Evolutionary conservation across 2,888 invertebrate genomes (phyloP).

Genomic region (Ptycholaimellus sp.): DNA sequence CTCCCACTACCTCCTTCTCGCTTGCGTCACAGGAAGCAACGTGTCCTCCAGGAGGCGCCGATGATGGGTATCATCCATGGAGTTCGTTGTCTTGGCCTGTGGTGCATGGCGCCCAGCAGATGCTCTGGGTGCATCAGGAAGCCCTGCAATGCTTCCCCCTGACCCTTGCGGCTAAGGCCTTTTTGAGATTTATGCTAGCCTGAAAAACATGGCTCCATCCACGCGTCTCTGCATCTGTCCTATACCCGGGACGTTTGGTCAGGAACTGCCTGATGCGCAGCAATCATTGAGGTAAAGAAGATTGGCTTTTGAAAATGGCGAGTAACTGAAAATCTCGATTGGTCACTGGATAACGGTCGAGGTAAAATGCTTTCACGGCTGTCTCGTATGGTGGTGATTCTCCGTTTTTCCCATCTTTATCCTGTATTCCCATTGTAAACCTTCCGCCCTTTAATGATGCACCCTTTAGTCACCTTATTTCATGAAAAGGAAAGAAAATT

Average conservation of each 20-base stretch:
- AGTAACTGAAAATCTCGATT: slow-evolving; percentile 2
- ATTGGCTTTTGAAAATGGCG: neutral
- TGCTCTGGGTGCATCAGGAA: too few relatives aligned
- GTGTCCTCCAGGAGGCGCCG: slow-evolving; percentile 2
- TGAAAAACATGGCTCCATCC: slow-evolving; percentile 1
- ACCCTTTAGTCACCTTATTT: too few relatives aligned
- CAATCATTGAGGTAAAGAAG: too few relatives aligned
- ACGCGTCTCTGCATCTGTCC: slow-evolving; percentile 1
- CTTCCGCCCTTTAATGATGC: too few relatives aligned
- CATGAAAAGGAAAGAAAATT: too few relatives aligned
- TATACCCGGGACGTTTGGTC: neutral
- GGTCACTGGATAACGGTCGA: slow-evolving; percentile 4
- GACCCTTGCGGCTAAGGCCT: too few relatives aligned
- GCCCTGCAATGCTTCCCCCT: too few relatives aligned
- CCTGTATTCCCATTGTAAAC: slow-evolving; percentile 4
- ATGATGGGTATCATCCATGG: slow-evolving; percentile 1
- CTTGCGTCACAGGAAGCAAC: slow-evolving; percentile 6
- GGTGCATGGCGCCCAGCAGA: neutral
- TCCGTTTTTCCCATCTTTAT: slow-evolving; percentile 1
- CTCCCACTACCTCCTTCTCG: neutral
- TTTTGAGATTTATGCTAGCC: neutral
- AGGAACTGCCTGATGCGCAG: neutral
- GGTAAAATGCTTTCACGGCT: slow-evolving; percentile 3
- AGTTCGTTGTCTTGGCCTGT: neutral
- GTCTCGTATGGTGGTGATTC: slow-evolving; percentile 2